Conservation (phyloP, 1,140 invertebrate genomes). For the Samia ricini region DNA sequence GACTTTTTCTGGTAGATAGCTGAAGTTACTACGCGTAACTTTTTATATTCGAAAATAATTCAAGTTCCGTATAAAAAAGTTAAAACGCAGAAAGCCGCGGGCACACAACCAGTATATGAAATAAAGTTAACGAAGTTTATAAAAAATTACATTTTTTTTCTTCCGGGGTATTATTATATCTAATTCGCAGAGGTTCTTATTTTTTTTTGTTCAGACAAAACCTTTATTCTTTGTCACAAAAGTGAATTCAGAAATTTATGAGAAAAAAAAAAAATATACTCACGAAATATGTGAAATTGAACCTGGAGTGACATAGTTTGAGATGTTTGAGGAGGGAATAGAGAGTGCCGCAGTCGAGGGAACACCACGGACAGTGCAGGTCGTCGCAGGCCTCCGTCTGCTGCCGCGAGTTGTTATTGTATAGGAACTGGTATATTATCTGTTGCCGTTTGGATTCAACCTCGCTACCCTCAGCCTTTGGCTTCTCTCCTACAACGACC, state of each 20-base stretch:
- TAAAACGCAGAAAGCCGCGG: too few species aligned
- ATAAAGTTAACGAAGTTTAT: too few species aligned
- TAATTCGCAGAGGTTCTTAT: too few species aligned
- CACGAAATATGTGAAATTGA: conserved; percentile 95
- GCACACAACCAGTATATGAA: too few species aligned
- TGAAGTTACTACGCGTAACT: too few species aligned
- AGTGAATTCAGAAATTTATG: background rate
- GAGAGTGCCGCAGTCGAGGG: conserved; percentile 90
- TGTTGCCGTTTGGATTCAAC: conserved; percentile 77
- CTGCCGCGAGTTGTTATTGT: conserved; percentile 96
- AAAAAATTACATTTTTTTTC: too few species aligned
- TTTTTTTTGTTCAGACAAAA: too few species aligned
- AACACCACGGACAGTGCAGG: conserved; percentile 96
- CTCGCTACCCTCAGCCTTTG: conserved; percentile 35
- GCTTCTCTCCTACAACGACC: conserved; percentile 43
- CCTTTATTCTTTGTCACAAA: too few species aligned
- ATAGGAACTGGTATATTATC: conserved; percentile 97
- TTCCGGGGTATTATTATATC: too few species aligned
- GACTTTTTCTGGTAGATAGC: too few species aligned
- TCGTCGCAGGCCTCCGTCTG: conserved; percentile 96
- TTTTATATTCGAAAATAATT: too few species aligned
- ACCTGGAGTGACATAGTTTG: conserved; percentile 94
- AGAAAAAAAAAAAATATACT: conserved; percentile 50
- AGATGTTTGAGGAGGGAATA: conserved; percentile 96
- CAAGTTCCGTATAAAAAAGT: too few species aligned